A percentile compares a stretch with the other conserved stretches of the same genome.
Evolutionary conservation across 2,113 vertebrate species (phyloP).

Genomic region (Sphaerodactylus townsendi): DNA sequence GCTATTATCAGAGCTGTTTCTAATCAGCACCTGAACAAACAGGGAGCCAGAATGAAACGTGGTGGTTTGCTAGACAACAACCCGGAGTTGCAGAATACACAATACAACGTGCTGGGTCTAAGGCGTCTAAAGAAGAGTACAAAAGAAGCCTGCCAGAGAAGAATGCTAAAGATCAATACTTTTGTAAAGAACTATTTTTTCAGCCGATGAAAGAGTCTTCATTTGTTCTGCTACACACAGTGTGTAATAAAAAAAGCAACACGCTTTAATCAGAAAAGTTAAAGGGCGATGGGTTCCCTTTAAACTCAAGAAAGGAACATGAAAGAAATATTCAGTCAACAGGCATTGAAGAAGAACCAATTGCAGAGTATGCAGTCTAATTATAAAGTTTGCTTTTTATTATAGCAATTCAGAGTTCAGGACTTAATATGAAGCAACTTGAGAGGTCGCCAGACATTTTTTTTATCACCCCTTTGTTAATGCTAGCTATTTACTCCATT

Average conservation of each 20-base stretch:
- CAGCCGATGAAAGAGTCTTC: not conserved
- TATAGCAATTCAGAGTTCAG: not conserved
- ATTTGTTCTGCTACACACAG: not conserved
- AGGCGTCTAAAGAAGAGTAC: not conserved
- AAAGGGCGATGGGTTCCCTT: not conserved
- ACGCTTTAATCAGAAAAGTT: not conserved
- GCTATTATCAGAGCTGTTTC: not conserved
- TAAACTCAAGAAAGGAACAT: not conserved
- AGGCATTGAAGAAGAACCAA: not conserved
- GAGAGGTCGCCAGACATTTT: not conserved
- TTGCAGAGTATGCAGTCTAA: not conserved
- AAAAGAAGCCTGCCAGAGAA: not conserved
- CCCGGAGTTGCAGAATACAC: not conserved
- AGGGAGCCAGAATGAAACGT: not conserved
- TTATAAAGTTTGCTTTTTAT: not conserved
- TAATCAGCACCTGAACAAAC: not conserved
- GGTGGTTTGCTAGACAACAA: slow-evolving; percentile 5
- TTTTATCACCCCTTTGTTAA: not conserved
- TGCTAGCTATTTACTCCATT: not conserved
- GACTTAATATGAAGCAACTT: not conserved
- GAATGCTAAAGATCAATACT: not conserved
- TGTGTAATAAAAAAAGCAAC: not conserved
- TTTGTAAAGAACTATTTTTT: not conserved
- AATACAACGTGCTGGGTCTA: not conserved
- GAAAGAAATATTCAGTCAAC: not conserved